Evolutionary conservation across 1,140 invertebrate species (phyloP).

Genomic region (Scaptodrosophila lebanonensis): DNA sequence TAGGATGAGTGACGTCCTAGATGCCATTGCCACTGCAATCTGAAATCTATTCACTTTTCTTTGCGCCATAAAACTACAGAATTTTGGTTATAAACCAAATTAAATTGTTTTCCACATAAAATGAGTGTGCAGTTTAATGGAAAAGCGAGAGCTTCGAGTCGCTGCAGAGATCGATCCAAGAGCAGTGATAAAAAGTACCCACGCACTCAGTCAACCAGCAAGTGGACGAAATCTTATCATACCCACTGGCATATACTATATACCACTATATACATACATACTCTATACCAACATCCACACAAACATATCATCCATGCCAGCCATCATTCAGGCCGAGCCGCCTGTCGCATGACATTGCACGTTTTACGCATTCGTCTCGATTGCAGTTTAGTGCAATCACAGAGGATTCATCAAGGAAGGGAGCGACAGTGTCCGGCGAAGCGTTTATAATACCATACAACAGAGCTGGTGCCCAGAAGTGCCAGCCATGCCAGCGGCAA

Average conservation of each 20-base stretch:
- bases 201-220: slow-evolving; percentile 22
- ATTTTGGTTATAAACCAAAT: slow-evolving; percentile 51
- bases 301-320: background rate
- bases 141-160: slow-evolving; percentile 33
- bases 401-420: slow-evolving; percentile 61
- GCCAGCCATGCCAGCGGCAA: slow-evolving; percentile 19
- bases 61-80: slow-evolving; percentile 32
- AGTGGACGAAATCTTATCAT: slow-evolving; percentile 64
- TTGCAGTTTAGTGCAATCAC: slow-evolving; percentile 75
- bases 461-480: too few relatives aligned
- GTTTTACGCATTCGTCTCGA: slow-evolving; percentile 73
- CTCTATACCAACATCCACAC: slow-evolving; percentile 1
- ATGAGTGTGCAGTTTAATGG: slow-evolving; percentile 53
- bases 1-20: too few relatives aligned
- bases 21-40: slow-evolving; percentile 24
- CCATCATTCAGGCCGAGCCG: background rate
- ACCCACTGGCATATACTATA: too few relatives aligned
- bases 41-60: slow-evolving; percentile 38
- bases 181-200: slow-evolving; percentile 55
- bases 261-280: slow-evolving; percentile 22
- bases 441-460: slow-evolving; percentile 68
- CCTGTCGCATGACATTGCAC: slow-evolving; percentile 55
- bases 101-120: slow-evolving; percentile 70
- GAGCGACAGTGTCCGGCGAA: slow-evolving; percentile 62
- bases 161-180: slow-evolving; percentile 48